Conservation (phyloP, 2,113 vertebrate genomes). For the Herpailurus yagouaroundi region DNA sequence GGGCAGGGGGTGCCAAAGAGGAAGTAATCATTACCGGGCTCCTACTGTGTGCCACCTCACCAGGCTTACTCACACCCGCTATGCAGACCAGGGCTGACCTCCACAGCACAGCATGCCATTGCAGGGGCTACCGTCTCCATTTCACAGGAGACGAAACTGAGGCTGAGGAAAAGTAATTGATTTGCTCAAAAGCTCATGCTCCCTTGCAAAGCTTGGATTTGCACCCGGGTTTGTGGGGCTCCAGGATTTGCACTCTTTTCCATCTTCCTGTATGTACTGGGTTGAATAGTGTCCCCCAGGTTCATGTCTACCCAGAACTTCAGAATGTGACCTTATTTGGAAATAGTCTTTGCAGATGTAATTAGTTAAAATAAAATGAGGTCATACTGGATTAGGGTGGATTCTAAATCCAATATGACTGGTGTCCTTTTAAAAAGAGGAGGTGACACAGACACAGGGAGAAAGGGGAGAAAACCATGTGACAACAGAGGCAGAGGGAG, state of each 20-base stretch:
- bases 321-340: constrained; percentile 60
- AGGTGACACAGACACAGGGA: neutral
- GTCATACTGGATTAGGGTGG: neutral
- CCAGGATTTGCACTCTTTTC: neutral
- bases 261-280: neutral
- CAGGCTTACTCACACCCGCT: neutral
- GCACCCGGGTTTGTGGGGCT: neutral
- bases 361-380: constrained; percentile 56
- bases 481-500: neutral
- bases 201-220: neutral
- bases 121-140: neutral
- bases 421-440: constrained; percentile 29
- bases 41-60: neutral
- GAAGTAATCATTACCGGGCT: neutral
- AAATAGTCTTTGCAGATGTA: constrained; percentile 47
- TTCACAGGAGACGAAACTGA: constrained; percentile 45
- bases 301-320: neutral
- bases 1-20: neutral
- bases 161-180: neutral
- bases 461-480: neutral
- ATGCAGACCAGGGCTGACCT: neutral
- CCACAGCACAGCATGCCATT: neutral
- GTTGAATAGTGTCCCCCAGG: neutral
- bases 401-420: constrained; percentile 28
- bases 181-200: neutral